Base-by-base conservation (phyloP, 2,113 vertebrate genomes). In the Otus sunia region DNA sequence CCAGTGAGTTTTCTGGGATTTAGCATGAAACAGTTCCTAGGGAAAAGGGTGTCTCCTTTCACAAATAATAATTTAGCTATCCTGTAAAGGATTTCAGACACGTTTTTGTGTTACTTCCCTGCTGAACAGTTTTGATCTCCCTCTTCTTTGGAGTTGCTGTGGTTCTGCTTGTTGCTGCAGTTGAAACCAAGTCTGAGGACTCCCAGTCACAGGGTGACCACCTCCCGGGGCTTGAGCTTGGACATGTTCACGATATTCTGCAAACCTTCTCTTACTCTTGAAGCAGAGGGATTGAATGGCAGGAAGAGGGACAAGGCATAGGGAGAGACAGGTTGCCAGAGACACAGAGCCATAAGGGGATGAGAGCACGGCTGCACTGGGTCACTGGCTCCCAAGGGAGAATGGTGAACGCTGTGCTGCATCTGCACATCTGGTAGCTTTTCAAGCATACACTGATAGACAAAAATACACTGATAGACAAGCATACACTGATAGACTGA, bases 301-400 rank as follows among this genome's bases (percentile, higher is more conserved):
- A 68, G n/a, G 20, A 88, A 20, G 30, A 43, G 4, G 64, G 50
- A n/a, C 12, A 55, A 10, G 30, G 77, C n/a, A 52, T 15, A 4
- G 15, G 26, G 30, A 82, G 23, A 62, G 25, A 32, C 9, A 20
- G 20, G 11, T 20, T 78, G 26, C 19, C 43, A 81, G 52, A 49
- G n/a, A 49, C 58, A 45, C 59, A 62, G 52, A 80, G 30, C 41
- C 53, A 3, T 0, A 1, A 62, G 29, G 14, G 14, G 3, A 8
- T 11, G 56, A 62, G 36, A 74, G 36, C 32, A 20, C 0, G 0
- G 23, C 41, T 56, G 29, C 0, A 0, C 0, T 14, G 20, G 10
- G 30, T 23, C 41, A 3, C 25, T 1, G 0, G 25, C n/a, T 67
- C 53, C 27, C 50, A 13, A 47, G 45, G 30, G 17, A 52, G 26